Evolutionary conservation across 2,888 invertebrate genomes (phyloP).

Genomic region (Morpho helenor): DNA sequence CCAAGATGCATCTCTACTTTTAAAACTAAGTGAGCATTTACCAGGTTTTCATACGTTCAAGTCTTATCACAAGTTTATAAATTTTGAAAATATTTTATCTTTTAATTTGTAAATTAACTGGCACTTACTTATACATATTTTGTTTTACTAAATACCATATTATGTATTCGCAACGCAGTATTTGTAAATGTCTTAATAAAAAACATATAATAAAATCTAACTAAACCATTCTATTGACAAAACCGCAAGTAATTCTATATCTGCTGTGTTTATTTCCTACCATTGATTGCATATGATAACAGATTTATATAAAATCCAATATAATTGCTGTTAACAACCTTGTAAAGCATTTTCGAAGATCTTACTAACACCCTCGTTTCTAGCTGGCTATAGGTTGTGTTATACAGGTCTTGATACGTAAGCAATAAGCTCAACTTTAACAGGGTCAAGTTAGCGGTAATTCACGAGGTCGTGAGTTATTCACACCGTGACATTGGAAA

Average conservation of each 20-base stretch:
- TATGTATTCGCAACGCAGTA: too few relatives aligned
- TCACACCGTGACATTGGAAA: constrained; percentile 58
- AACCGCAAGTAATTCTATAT: constrained; percentile 16
- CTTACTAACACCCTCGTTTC: not conserved
- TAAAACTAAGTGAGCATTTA: too few relatives aligned
- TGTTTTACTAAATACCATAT: too few relatives aligned
- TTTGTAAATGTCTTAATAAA: too few relatives aligned
- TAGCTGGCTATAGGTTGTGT: not conserved
- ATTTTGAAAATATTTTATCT: too few relatives aligned
- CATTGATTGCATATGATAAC: constrained; percentile 9
- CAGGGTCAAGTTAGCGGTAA: constrained; percentile 53
- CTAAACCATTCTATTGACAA: constrained; percentile 12
- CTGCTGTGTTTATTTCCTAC: constrained; percentile 3
- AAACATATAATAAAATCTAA: not conserved
- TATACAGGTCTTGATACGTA: constrained; percentile 10
- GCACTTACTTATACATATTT: too few relatives aligned
- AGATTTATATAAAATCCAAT: not conserved
- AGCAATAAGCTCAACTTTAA: constrained; percentile 15
- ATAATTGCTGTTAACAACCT: not conserved
- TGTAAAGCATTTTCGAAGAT: not conserved
- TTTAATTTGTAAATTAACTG: too few relatives aligned
- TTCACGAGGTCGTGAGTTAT: constrained; percentile 51
- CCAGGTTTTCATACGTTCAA: too few relatives aligned
- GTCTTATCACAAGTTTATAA: too few relatives aligned
- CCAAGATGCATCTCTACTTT: too few relatives aligned